phyloP scores from a whole-genome alignment of 2,797 vertebrate genomes.

The Eulemur albifrons region DNA sequence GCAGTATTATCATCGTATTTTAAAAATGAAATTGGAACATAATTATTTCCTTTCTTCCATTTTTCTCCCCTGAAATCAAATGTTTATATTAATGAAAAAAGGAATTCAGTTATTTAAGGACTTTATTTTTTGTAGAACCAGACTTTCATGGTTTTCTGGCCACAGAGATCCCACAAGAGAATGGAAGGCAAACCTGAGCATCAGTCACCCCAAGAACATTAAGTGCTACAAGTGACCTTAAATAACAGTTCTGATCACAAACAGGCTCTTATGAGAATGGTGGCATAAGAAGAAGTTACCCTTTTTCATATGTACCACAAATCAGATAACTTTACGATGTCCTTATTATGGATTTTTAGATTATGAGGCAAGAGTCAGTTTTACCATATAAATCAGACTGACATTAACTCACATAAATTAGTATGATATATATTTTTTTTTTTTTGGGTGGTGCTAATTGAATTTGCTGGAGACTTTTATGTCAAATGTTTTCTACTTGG shows the following conservation, averaged over 20 bases:
- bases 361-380: neutral
- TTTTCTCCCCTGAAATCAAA: neutral
- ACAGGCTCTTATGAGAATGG: neutral
- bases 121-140: neutral
- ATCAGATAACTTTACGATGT: neutral
- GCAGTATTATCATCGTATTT: neutral
- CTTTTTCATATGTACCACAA: neutral
- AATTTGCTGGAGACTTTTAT: neutral
- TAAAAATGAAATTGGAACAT: neutral
- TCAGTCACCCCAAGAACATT: neutral
- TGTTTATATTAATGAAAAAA: neutral
- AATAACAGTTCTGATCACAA: neutral
- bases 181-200: neutral
- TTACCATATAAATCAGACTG: neutral
- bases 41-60: neutral
- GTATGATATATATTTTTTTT: neutral
- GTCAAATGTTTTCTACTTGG: neutral
- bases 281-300: neutral
- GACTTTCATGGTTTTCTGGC: neutral
- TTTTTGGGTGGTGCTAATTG: neutral
- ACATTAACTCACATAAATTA: neutral
- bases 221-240: neutral
- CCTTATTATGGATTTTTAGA: neutral
- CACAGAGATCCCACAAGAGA: neutral
- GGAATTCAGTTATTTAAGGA: neutral